Percentiles rank a stretch among this genome's conserved stretches.
These are phyloP conservation scores for Calosoma granatense DNA, from an alignment of 1,140 invertebrate genomes.

Conservation along the genomic window DNA sequence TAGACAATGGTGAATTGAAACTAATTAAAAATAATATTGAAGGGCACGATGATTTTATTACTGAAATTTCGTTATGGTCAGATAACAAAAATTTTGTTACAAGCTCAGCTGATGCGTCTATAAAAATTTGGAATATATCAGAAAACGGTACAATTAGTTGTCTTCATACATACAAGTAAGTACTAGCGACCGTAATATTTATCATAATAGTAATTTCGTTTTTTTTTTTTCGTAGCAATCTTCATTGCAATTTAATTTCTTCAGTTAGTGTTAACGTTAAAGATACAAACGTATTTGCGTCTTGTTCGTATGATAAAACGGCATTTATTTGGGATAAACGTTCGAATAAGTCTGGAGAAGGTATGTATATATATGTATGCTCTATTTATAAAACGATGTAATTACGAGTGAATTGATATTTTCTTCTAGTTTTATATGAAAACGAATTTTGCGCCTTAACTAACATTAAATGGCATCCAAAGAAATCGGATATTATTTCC, in stretches of 20 bases:
- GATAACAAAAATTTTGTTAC: not conserved
- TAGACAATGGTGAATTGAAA: not conserved
- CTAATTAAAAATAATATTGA: not conserved
- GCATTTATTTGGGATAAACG: slow-evolving; percentile 25
- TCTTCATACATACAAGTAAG: not conserved
- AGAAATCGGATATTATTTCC: slow-evolving; percentile 18
- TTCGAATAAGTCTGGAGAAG: slow-evolving; percentile 16
- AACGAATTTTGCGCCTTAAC: slow-evolving; percentile 27
- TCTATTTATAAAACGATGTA: slow-evolving; percentile 4
- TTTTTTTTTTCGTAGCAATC: slow-evolving; percentile 21
- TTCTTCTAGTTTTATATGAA: slow-evolving; percentile 26
- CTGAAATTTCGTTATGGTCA: not conserved
- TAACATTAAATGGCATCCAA: slow-evolving; percentile 22
- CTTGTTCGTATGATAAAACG: slow-evolving; percentile 22
- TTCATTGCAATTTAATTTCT: slow-evolving; percentile 20
- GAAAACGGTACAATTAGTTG: not conserved
- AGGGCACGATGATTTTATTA: slow-evolving; percentile 1
- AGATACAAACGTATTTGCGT: slow-evolving; percentile 21
- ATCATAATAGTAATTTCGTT: slow-evolving; percentile 3
- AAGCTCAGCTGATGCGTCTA: not conserved
- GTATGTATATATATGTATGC: too few relatives aligned
- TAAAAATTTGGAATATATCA: not conserved
- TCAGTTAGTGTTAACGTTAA: slow-evolving; percentile 22
- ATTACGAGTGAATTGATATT: slow-evolving; percentile 9
- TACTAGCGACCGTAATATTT: not conserved